A percentile compares a stretch with the other conserved stretches of the same genome.
These are phyloP conservation scores for Mylabris phalerata DNA, from an alignment of 1,140 invertebrate species.

Conservation along the genomic window DNA sequence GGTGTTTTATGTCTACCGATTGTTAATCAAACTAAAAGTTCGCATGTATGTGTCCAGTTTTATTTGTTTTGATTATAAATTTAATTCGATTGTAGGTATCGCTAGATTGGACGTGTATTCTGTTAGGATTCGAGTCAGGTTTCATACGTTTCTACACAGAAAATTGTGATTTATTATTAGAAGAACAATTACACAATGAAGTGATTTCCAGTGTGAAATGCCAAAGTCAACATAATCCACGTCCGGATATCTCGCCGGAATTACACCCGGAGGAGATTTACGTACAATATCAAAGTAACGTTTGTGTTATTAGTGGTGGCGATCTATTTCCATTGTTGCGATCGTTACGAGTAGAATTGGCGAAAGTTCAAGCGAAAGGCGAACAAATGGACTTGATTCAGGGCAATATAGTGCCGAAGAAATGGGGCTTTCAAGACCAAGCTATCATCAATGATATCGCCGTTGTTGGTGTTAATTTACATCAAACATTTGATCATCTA, in stretches of 20 bases:
- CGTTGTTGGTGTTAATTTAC: constrained; percentile 66
- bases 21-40: constrained; percentile 35
- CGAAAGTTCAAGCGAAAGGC: constrained; percentile 70
- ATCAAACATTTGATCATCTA: constrained; percentile 81
- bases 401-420: constrained; percentile 63
- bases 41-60: constrained; percentile 26
- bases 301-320: constrained; percentile 78
- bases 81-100: constrained; percentile 47
- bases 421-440: constrained; percentile 78
- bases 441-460: constrained; percentile 68
- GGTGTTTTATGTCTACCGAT: constrained; percentile 48
- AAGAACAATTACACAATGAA: constrained; percentile 80
- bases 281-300: constrained; percentile 65
- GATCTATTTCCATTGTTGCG: constrained; percentile 75
- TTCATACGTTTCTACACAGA: constrained; percentile 85
- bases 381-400: constrained; percentile 52
- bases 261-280: constrained; percentile 71
- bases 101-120: constrained; percentile 91
- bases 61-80: constrained; percentile 32
- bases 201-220: constrained; percentile 74
- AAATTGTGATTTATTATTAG: constrained; percentile 71
- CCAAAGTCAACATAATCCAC: constrained; percentile 62
- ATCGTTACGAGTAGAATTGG: constrained; percentile 72
- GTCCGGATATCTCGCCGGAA: constrained; percentile 50
- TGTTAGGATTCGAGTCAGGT: constrained; percentile 80